Evolutionary conservation across 1,140 invertebrate genomes (phyloP), one percentile per base, ranked within the genome.

Genomic region (Rhagoletis pomonella): DNA sequence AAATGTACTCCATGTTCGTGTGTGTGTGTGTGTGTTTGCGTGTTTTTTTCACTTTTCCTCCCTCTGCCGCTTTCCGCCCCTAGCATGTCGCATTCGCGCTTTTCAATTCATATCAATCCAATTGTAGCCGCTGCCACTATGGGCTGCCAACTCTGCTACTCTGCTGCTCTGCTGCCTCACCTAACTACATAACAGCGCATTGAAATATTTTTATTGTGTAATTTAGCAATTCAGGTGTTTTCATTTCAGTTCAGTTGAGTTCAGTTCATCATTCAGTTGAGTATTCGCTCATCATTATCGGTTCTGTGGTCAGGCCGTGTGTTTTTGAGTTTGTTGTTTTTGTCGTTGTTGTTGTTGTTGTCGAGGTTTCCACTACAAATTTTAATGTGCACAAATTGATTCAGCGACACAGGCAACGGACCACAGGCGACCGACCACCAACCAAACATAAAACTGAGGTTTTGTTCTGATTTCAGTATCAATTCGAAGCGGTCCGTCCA

Each of bases 211-310:
- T 14, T 81, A 19, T 81, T 81, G 44, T 81, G 29, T 81, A 81
- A 81, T 81, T 81, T 47, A 81, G 47, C 44, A 50, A 81, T 81
- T 81, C 73, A 81, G 73, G 44, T 81, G 73, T 29, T 81, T 81
- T 81, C 64, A 67, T 4, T 67, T 67, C 73, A 81, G 73, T 81
- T 81, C 73, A 81, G 73, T 81, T 81, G 73, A 81, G 73, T 81
- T 81, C 73, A 81, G 73, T 81, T 81, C 73, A 81, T 81, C 73
- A 81, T 81, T 81, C 73, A n/a, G 73, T 50, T 81, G 73, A 81
- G 73, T 81, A 50, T 81, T 81, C 73, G 17, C 73, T 81, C 73
- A 55, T 81, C 73, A 81, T 81, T 81, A 81, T 81, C 73, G 47
- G 47, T 73, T 39, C 19, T 73, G 69, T 73, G 47, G 73, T 81